Evolutionary conservation across 2,113 vertebrate genomes (phyloP).

Genomic region (Xenopus laevis): DNA sequence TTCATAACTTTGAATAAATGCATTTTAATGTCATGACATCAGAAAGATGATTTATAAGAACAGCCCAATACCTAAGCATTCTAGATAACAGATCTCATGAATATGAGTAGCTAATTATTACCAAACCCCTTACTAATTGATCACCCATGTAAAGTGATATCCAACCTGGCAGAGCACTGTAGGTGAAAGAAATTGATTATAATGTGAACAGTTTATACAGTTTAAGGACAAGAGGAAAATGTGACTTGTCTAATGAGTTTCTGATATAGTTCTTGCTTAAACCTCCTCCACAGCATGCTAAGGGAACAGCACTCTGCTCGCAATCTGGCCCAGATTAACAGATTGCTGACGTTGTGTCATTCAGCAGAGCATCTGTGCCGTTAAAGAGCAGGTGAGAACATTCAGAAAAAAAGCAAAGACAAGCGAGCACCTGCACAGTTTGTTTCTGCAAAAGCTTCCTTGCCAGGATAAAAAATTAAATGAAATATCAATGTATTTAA

Average conservation of each 20-base stretch:
- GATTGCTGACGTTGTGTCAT: constrained; percentile 27
- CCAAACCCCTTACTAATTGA: too few species aligned
- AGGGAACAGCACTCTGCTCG: constrained; percentile 18
- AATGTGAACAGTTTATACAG: constrained; percentile 1
- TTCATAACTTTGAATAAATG: too few species aligned
- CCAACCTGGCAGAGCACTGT: not conserved
- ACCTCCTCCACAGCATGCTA: constrained; percentile 26
- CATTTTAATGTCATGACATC: too few species aligned
- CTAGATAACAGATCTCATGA: too few species aligned
- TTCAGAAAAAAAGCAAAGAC: constrained; percentile 7
- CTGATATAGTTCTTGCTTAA: constrained; percentile 17
- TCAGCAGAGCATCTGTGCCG: constrained; percentile 23
- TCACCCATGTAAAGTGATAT: not conserved
- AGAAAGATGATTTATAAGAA: too few species aligned
- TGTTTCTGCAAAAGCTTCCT: not conserved
- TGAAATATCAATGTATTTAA: constrained; percentile 1
- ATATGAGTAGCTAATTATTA: too few species aligned
- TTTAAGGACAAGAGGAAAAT: constrained; percentile 7
- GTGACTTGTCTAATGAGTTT: constrained; percentile 24
- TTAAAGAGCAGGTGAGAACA: constrained; percentile 31
- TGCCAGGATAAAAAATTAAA: not conserved
- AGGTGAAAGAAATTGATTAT: not conserved
- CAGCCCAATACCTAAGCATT: too few species aligned
- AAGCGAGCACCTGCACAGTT: constrained; percentile 7
- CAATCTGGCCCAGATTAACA: constrained; percentile 33